These are phyloP conservation scores for Troilus luridus DNA, from an alignment of 2,888 invertebrate species.

Conservation along the genomic window DNA sequence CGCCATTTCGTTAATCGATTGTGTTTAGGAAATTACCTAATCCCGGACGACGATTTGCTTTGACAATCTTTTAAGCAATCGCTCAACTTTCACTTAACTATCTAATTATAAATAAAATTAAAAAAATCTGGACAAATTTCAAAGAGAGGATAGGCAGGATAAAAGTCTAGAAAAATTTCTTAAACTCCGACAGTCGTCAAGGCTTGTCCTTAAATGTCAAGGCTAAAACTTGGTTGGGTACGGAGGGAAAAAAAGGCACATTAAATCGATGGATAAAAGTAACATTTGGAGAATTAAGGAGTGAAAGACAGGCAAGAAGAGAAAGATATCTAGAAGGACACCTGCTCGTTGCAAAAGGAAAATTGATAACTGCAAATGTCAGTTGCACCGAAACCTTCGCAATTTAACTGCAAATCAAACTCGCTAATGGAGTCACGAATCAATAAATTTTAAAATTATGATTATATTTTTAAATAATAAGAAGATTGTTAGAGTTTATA, in stretches of 20 bases:
- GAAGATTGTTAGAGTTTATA: not conserved
- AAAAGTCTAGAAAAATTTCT: not conserved
- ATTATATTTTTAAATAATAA: not conserved
- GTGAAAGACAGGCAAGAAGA: slow-evolving; percentile 18
- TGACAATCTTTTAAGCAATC: slow-evolving; percentile 26
- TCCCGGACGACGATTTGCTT: slow-evolving; percentile 22
- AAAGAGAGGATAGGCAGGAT: not conserved
- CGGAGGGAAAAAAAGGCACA: not conserved
- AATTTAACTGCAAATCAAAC: not conserved
- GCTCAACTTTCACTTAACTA: not conserved
- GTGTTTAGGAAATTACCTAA: slow-evolving; percentile 1
- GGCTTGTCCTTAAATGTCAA: not conserved
- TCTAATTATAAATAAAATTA: not conserved
- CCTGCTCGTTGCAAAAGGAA: slow-evolving; percentile 33
- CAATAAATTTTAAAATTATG: not conserved
- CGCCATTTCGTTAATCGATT: not conserved
- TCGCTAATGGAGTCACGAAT: not conserved
- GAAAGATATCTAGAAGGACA: slow-evolving; percentile 37
- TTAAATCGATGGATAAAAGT: not conserved
- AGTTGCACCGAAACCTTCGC: not conserved
- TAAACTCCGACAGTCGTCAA: not conserved
- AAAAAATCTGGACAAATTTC: not conserved
- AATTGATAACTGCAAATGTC: slow-evolving; percentile 43
- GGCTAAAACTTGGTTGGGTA: not conserved
- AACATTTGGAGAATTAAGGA: slow-evolving; percentile 5